These are phyloP conservation scores for Pogonocichla stellata DNA, from an alignment of 2,113 vertebrate species.

Conservation along the genomic window DNA sequence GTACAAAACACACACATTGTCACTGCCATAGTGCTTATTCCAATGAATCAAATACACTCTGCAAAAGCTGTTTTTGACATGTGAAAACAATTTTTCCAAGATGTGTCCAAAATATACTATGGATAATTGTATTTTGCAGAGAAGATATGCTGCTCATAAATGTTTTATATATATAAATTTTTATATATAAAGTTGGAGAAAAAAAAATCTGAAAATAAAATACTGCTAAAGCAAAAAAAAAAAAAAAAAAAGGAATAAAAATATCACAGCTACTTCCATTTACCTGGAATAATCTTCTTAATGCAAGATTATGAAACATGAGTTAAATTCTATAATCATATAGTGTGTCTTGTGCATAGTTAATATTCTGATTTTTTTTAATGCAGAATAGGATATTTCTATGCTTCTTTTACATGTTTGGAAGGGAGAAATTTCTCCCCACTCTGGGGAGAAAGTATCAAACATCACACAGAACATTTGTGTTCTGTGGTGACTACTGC, in stretches of 20 bases:
- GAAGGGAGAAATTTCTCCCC: background rate
- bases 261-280: background rate
- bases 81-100: background rate
- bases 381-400: background rate
- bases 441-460: background rate
- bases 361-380: background rate
- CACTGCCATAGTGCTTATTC: background rate
- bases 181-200: background rate
- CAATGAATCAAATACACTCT: background rate
- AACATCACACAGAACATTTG: background rate
- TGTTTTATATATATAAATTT: background rate
- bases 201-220: background rate
- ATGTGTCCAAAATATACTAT: background rate
- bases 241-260: background rate
- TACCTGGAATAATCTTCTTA: background rate
- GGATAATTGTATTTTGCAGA: background rate
- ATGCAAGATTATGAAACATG: background rate
- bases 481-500: background rate
- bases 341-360: background rate
- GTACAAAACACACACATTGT: background rate
- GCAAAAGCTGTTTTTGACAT: background rate
- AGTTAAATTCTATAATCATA: background rate
- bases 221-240: background rate
- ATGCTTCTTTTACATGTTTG: background rate
- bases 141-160: background rate